These are phyloP conservation scores for Ciona savignyi DNA, from an alignment of 23 tunicate genomes.

Conservation along the genomic window DNA sequence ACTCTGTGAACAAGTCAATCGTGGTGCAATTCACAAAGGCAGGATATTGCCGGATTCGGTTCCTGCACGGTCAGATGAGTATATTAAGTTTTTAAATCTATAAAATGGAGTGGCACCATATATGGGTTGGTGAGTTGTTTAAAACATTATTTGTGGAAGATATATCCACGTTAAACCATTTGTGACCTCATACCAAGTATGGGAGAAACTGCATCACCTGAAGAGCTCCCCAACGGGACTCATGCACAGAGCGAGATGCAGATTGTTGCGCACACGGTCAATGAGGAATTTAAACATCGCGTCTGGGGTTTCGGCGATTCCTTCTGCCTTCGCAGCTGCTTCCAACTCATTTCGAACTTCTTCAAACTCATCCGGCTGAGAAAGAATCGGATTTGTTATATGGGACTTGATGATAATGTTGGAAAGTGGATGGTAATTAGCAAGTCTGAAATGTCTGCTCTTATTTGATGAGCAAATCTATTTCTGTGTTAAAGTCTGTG, in stretches of 20 bases:
- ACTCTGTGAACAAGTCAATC: slow-evolving; percentile 87
- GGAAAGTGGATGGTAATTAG: no score
- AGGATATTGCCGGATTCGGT: slow-evolving; percentile 96
- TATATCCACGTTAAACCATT: no score
- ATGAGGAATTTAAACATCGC: slow-evolving; percentile 85
- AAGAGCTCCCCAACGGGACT: slow-evolving; percentile 95
- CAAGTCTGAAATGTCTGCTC: no score
- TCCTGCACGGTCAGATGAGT: slow-evolving; percentile 36
- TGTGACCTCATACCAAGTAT: no score
- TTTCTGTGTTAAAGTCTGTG: no score
- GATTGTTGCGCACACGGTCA: slow-evolving; percentile 84
- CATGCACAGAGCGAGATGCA: slow-evolving; percentile 78
- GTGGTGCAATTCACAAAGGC: slow-evolving; percentile 97
- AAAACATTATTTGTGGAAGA: no score
- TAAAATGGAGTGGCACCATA: no score
- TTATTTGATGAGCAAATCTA: no score
- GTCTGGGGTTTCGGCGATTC: slow-evolving; percentile 63
- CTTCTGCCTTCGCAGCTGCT: slow-evolving; percentile 66
- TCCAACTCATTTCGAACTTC: slow-evolving; percentile 61
- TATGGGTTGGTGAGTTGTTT: no score
- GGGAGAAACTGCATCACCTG: no score
- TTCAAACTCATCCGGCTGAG: slow-evolving; percentile 87
- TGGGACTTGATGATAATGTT: no score
- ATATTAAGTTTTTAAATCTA: no score
- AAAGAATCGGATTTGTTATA: not conserved